phyloP scores from a whole-genome alignment of 2,113 vertebrate species.

The Cyanoderma ruficeps region DNA sequence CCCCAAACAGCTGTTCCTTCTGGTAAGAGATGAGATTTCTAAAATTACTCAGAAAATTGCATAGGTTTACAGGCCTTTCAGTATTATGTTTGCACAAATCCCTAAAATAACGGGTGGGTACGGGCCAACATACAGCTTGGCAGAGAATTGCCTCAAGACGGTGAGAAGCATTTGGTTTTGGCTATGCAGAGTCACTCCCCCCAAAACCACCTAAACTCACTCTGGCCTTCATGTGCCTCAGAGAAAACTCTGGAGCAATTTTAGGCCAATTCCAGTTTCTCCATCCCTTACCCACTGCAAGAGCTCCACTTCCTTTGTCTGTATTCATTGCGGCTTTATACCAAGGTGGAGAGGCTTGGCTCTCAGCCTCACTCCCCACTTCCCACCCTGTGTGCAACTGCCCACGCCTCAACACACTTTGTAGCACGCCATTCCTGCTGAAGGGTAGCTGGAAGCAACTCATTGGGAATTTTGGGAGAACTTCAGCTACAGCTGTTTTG shows the following conservation, averaged over 20 bases:
- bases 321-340: not conserved
- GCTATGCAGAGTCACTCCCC: not conserved
- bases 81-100: not conserved
- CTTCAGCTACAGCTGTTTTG: conserved; percentile 38
- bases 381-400: not conserved
- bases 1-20: not conserved
- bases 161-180: not conserved
- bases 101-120: not conserved
- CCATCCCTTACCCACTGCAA: not conserved
- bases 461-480: not conserved
- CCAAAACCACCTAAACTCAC: not conserved
- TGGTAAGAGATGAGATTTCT: not conserved
- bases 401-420: not conserved
- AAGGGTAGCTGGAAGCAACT: not conserved
- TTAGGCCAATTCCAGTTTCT: not conserved
- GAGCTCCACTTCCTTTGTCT: not conserved
- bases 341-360: not conserved
- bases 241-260: not conserved
- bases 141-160: not conserved
- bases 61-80: not conserved
- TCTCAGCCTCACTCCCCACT: not conserved
- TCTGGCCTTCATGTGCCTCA: not conserved
- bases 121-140: not conserved
- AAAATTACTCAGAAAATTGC: not conserved
- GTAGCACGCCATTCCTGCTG: not conserved